These are phyloP conservation scores for Euborellia annulipes DNA, from an alignment of 1,140 invertebrate genomes.

Conservation along the genomic window DNA sequence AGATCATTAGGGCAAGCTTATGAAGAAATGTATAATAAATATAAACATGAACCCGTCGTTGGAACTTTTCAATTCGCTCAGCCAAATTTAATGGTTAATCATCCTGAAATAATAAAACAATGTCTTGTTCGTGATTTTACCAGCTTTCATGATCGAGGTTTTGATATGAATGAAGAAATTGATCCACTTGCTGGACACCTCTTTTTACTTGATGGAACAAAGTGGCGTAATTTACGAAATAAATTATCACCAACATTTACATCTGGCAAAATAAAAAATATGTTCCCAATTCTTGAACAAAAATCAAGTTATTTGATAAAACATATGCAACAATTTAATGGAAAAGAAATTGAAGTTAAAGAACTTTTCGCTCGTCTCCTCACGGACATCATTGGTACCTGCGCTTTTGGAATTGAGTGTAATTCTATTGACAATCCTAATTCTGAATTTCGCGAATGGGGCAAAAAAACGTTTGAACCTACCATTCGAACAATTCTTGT, in stretches of 20 bases:
- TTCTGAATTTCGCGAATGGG: slow-evolving; percentile 15
- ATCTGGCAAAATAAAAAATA: slow-evolving; percentile 26
- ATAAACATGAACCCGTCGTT: neutral
- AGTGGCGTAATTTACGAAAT: slow-evolving; percentile 25
- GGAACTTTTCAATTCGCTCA: slow-evolving; percentile 30
- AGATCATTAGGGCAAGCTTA: neutral
- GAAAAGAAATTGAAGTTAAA: slow-evolving; percentile 14
- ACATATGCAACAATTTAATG: slow-evolving; percentile 15
- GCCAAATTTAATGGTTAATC: slow-evolving; percentile 25
- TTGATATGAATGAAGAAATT: slow-evolving; percentile 16
- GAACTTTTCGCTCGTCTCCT: slow-evolving; percentile 15
- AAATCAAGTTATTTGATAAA: slow-evolving; percentile 14
- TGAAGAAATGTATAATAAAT: neutral
- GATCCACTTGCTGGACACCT: slow-evolving; percentile 15
- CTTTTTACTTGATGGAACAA: slow-evolving; percentile 13
- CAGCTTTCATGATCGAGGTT: slow-evolving; percentile 24
- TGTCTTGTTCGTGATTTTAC: slow-evolving; percentile 32
- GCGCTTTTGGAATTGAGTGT: slow-evolving; percentile 5
- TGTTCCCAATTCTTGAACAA: slow-evolving; percentile 19
- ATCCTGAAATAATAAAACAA: slow-evolving; percentile 28
- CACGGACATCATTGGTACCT: slow-evolving; percentile 3
- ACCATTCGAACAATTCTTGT: no score
- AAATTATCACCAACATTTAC: slow-evolving; percentile 34
- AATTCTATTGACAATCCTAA: slow-evolving; percentile 18
- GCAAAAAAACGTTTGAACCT: slow-evolving; percentile 18